A percentile compares a stretch with the other conserved stretches of the same genome.
Conservation (phyloP, 2,888 invertebrate genomes). For the Amitus sp. region DNA sequence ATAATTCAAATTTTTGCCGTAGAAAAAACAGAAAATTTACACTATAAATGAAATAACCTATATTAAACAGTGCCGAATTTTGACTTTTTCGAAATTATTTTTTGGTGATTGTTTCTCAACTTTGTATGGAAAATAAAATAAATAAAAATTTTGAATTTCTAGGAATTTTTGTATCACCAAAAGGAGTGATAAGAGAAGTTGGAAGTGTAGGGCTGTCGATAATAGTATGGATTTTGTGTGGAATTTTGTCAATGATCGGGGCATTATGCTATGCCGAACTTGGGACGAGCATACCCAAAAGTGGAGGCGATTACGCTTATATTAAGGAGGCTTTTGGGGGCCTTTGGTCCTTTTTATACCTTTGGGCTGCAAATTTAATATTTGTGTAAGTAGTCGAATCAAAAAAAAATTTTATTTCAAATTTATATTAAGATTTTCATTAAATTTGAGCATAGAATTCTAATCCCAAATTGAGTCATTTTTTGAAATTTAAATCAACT, state of each 20-base stretch:
- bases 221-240: conserved; percentile 88
- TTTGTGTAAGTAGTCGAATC: conserved; percentile 82
- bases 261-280: conserved; percentile 97
- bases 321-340: conserved; percentile 92
- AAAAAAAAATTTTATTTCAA: no score
- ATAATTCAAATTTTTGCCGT: no score
- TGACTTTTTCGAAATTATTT: no score
- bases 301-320: conserved; percentile 97
- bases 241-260: conserved; percentile 89
- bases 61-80: no score
- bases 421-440: no score
- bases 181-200: conserved; percentile 90
- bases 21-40: no score
- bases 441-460: no score
- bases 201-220: conserved; percentile 91
- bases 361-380: conserved; percentile 97
- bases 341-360: conserved; percentile 90
- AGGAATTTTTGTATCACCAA: conserved; percentile 96
- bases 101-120: no score
- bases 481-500: no score
- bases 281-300: conserved; percentile 88
- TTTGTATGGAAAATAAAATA: no score
- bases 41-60: no score
- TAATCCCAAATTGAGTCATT: no score
- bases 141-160: conserved; percentile 45